Evolutionary conservation across 2,888 invertebrate genomes (phyloP).

Genomic region (Anoncus sp.): DNA sequence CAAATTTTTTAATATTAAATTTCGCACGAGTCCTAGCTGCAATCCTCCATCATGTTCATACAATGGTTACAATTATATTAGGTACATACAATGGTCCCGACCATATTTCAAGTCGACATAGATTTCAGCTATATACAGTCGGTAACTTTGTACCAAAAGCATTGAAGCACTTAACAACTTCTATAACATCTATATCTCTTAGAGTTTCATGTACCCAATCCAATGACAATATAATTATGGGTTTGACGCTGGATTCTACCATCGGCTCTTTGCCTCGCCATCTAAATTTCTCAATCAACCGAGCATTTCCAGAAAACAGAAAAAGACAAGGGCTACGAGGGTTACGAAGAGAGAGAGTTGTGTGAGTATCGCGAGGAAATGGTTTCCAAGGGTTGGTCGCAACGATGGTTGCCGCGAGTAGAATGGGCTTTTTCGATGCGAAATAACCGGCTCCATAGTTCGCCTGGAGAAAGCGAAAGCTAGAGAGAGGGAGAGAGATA

Average conservation of each 20-base stretch:
- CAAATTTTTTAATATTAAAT: conserved; percentile 18
- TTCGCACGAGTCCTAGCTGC: background rate
- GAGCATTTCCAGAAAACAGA: background rate
- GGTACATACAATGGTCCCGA: no score
- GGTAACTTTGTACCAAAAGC: background rate
- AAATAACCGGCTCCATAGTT: conserved; percentile 24
- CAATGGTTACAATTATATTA: background rate
- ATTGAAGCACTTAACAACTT: background rate
- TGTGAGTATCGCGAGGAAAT: conserved; percentile 7
- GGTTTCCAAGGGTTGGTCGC: conserved; percentile 40
- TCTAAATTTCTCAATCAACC: background rate
- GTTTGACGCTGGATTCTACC: background rate
- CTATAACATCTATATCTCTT: no score
- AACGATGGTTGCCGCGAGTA: conserved; percentile 27
- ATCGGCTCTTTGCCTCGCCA: background rate
- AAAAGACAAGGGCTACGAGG: background rate
- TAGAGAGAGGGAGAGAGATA: conserved; percentile 37
- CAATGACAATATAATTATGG: background rate
- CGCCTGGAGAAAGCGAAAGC: conserved; percentile 50
- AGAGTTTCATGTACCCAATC: background rate
- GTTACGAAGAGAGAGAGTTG: background rate
- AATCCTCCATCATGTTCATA: background rate
- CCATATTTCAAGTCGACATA: no score
- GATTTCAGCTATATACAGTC: background rate
- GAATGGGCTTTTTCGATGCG: conserved; percentile 48